Percentiles rank a stretch among this genome's conserved stretches.
These are phyloP conservation scores for Phortica magna DNA, from an alignment of 2,888 invertebrate genomes.

Conservation along the genomic window DNA sequence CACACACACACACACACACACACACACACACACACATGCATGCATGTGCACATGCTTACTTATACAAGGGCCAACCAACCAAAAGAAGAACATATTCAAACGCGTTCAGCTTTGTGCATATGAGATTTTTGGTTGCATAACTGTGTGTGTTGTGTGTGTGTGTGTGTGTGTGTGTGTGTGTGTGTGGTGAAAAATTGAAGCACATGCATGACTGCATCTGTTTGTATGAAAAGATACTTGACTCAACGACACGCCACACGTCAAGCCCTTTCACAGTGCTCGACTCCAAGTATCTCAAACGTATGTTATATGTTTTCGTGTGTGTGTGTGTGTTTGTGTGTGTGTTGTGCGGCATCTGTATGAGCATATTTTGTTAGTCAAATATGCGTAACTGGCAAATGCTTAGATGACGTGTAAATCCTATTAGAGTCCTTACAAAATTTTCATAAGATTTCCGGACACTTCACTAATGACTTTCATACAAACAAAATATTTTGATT, in stretches of 20 bases:
- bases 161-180: not conserved
- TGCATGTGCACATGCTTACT: not conserved
- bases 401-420: constrained; percentile 44
- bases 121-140: not conserved
- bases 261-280: constrained; percentile 17
- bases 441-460: constrained; percentile 70
- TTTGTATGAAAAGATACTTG: constrained; percentile 19
- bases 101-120: not conserved
- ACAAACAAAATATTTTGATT: constrained; percentile 19
- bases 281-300: constrained; percentile 25
- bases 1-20: not conserved
- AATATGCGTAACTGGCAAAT: not conserved
- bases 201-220: constrained; percentile 30
- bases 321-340: constrained; percentile 29
- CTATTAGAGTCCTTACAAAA: constrained; percentile 59
- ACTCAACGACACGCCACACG: constrained; percentile 24
- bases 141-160: not conserved
- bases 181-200: constrained; percentile 30
- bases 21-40: not conserved
- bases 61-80: not conserved
- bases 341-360: constrained; percentile 7
- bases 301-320: constrained; percentile 36
- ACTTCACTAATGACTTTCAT: constrained; percentile 71
- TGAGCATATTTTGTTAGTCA: not conserved
- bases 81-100: not conserved